Evolutionary conservation across 2,113 vertebrate species (phyloP), one percentile per base, ranked within the genome.

Genomic region (Passer montanus): DNA sequence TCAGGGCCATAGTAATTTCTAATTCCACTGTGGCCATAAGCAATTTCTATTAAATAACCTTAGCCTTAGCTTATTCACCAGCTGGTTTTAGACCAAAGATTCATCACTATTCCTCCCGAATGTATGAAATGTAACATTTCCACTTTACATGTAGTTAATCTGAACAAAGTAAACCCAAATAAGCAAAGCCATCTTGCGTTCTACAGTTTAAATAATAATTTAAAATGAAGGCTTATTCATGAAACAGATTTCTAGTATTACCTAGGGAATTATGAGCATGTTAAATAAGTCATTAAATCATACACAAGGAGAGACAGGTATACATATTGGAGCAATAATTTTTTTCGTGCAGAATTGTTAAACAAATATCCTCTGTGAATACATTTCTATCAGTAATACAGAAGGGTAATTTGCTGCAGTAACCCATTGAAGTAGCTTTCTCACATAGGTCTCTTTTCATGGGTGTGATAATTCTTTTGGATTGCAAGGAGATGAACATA

Each of bases 221-320:
- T 77, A 44, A 74, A 97, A 91, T 15, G 63, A 62, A 89, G 7
- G 4, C 24, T 81, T 79, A 81, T 46, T 92, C 95, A 70, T 79
- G n/a, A 90, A 96, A 94, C 23, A 93, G 23, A 90, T 92, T 95
- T 97, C 26, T 90, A 95, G 18, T 89, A 94, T 87, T 84, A 93
- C n/a, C 35, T 74, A 70, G 92, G 84, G 84, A 94, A 90, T 94
- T 92, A 94, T 11, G 53, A 94, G 77, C 47, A 64, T 80, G 30
- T 86, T 93, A 95, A 96, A 89, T 77, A 56, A 56, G 24, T 93
- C 53, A 89, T 96, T 97, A 97, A 96, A 94, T 91, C 76, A 89
- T 47, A 88, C 7, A 66, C 7, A 67, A n/a, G 49, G 28, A 87
- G 15, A 78, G 63, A 64, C 26, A 95, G 18, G 44, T 69, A 93